Percentiles rank a stretch among this genome's conserved stretches.
Conservation (phyloP, 2,113 vertebrate species). For the Dipodomys spectabilis region DNA sequence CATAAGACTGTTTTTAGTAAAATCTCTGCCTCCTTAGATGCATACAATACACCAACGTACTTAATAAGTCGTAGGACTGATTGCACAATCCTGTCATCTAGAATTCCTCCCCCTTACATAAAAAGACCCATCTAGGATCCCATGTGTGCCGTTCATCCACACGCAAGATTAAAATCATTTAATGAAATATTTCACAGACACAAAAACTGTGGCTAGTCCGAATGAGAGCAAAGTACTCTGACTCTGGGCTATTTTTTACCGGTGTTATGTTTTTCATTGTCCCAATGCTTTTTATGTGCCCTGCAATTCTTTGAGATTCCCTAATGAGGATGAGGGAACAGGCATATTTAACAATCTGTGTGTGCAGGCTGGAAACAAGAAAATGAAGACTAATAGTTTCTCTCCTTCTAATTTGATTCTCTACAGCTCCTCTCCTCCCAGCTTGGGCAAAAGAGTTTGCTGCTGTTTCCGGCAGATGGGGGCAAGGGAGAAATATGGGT, state of each 20-base stretch:
- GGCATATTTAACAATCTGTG: slow-evolving; percentile 65
- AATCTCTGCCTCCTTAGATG: not conserved
- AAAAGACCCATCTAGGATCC: not conserved
- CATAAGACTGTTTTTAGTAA: not conserved
- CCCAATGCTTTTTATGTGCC: not conserved
- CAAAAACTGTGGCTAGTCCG: not conserved
- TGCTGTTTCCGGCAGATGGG: slow-evolving; percentile 56
- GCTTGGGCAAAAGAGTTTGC: slow-evolving; percentile 46
- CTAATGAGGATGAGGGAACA: slow-evolving; percentile 68
- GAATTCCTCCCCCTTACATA: slow-evolving; percentile 14
- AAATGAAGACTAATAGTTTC: slow-evolving; percentile 76
- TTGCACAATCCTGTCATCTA: slow-evolving; percentile 23
- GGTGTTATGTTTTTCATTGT: not conserved
- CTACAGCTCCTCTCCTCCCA: slow-evolving; percentile 24
- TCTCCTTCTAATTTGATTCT: slow-evolving; percentile 75
- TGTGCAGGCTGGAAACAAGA: slow-evolving; percentile 68
- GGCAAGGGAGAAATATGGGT: not conserved
- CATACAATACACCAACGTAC: not conserved
- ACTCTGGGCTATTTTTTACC: not conserved
- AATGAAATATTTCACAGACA: slow-evolving; percentile 12
- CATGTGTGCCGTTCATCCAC: not conserved
- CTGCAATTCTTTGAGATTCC: slow-evolving; percentile 59
- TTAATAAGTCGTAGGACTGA: not conserved
- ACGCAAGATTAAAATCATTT: slow-evolving; percentile 38
- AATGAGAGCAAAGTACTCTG: not conserved